Base-by-base conservation (phyloP, 2,888 invertebrate genomes). In the Gordius sp. region DNA sequence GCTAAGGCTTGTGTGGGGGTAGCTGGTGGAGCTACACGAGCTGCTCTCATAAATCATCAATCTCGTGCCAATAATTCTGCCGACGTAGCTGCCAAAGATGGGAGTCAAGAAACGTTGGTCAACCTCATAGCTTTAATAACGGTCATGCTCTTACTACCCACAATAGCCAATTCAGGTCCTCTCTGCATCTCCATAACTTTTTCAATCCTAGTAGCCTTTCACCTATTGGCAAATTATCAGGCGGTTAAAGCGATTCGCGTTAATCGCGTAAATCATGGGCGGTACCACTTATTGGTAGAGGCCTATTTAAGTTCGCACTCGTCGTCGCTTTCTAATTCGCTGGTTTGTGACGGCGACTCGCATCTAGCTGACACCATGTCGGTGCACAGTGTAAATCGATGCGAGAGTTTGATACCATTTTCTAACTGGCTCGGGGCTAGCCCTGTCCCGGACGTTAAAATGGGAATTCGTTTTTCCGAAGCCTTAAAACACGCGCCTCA, bases 61-160 rank as follows among this genome's bases (percentile, higher is more conserved):
- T 85, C 89, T 0, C 69, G 82, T 24, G 74, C 78, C 61, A 81
- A 82, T 61, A 91, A 91, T 69, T 75, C 86, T 71, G 89, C 83
- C 0, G 93, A 93, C 71, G 85, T 73, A 1, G 71, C 72, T 1
- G 72, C 87, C 0, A 91, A 91, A 71, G 91, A 93, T 68, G 81
- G 85, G 2, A 86, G 87, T 60, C 93, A 93, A 72, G 93, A 93
- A 69, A 91, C 89, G 0, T 77, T 85, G 61, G 87, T 93, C 16
- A 91, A 91, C 72, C 73, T 91, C 52, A 68, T 81, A 41, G 87
- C 82, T 8, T 80, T 87, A 8, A 66, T 86, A 56, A 68, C 77
- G 58, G 84, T 83, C 58, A 74, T 89, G 55, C 69, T 79, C 41
- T 69, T 89, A 57, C 72, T 89, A 41, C 78, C 79, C 2, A 62